phyloP scores from a whole-genome alignment of 2,113 vertebrate species.

The Gobiocypris rarus region DNA sequence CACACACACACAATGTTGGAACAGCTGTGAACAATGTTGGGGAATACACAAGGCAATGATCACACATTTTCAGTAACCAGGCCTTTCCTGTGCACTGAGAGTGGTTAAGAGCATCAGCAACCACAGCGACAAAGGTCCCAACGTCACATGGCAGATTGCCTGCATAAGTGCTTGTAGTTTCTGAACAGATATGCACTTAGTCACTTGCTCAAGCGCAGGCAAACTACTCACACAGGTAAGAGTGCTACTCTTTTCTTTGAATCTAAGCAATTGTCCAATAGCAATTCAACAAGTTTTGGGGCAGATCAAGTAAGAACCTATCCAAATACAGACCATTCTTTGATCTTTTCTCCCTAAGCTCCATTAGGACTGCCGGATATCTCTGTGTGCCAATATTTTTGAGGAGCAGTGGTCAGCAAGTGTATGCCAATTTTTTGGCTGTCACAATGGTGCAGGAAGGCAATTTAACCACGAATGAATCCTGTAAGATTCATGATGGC shows the following conservation, averaged over 20 bases:
- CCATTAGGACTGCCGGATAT: background rate
- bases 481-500: slow-evolving; percentile 61
- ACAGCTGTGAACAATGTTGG: no score
- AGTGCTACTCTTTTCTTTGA: background rate
- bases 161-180: background rate
- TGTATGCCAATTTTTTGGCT: background rate
- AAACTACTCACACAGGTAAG: slow-evolving; percentile 37
- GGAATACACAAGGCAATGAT: no score
- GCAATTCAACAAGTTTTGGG: background rate
- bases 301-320: background rate
- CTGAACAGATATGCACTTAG: background rate
- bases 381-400: background rate
- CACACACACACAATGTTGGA: no score
- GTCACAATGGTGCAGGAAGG: slow-evolving; percentile 12
- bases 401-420: background rate
- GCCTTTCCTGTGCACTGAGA: no score
- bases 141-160: slow-evolving; percentile 6
- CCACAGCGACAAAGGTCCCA: slow-evolving; percentile 1
- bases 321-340: background rate
- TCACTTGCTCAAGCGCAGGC: background rate
- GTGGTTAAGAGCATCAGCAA: no score
- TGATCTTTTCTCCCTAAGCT: background rate
- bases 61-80: no score
- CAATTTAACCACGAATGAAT: slow-evolving; percentile 32
- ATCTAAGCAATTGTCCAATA: background rate